Evolutionary conservation across 2,113 vertebrate species (phyloP).

Genomic region (Girardinichthys multiradiatus): DNA sequence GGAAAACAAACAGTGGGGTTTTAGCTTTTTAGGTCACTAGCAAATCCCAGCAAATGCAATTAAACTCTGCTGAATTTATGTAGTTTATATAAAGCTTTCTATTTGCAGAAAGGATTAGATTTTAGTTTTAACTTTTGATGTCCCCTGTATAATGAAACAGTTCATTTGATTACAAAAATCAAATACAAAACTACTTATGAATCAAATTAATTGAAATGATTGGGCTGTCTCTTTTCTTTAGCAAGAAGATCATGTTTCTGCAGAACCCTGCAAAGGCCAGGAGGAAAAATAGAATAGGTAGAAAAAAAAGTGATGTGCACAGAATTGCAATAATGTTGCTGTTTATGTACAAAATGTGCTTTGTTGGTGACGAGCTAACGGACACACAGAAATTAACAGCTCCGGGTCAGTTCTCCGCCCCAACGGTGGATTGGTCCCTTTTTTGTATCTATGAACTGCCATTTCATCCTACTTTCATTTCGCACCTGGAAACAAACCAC

Average conservation of each 20-base stretch:
- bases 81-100: not conserved
- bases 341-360: no score
- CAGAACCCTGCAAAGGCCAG: no score
- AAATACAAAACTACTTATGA: not conserved
- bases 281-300: no score
- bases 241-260: not conserved
- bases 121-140: not conserved
- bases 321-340: no score
- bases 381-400: no score
- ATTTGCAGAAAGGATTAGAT: not conserved
- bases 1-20: not conserved
- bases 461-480: no score
- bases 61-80: not conserved
- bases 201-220: not conserved
- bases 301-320: no score
- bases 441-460: no score
- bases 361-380: no score
- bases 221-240: not conserved
- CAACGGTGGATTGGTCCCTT: no score
- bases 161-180: not conserved
- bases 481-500: no score
- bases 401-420: no score
- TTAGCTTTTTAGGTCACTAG: conserved; percentile 1
- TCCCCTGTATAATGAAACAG: not conserved
- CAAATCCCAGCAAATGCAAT: conserved; percentile 4